phyloP scores from a whole-genome alignment of 2,113 vertebrate genomes.

The Paradisaea rubra region DNA sequence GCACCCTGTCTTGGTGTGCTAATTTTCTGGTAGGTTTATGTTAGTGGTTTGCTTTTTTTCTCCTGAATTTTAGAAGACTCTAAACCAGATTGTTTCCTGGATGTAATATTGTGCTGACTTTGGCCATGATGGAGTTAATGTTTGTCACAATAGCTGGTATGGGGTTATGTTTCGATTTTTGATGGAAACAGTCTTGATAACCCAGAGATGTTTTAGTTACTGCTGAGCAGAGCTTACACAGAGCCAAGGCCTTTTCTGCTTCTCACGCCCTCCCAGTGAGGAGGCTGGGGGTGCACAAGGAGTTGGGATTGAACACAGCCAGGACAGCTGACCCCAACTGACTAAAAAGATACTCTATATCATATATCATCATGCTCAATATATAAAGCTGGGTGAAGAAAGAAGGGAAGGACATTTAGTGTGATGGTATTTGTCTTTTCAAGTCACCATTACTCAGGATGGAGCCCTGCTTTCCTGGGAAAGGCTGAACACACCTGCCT shows the following conservation, averaged over 20 bases:
- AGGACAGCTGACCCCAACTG: not conserved
- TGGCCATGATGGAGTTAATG: fast-evolving
- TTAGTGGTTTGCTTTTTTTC: not conserved
- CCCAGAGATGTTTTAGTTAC: not conserved
- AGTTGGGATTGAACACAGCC: too few species aligned
- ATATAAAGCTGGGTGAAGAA: not conserved
- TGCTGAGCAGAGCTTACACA: not conserved
- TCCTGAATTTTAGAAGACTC: not conserved
- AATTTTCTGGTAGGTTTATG: not conserved
- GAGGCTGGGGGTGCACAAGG: not conserved
- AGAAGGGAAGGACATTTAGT: not conserved
- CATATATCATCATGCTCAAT: not conserved
- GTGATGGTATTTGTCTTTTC: not conserved
- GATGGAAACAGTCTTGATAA: not conserved
- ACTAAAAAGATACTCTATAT: not conserved
- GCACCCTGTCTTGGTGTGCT: not conserved
- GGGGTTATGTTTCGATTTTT: not conserved
- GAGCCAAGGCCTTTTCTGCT: not conserved
- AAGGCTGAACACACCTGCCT: not conserved
- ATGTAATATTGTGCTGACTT: not conserved
- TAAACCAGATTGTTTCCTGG: not conserved
- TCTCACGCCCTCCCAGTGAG: not conserved
- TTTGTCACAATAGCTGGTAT: not conserved
- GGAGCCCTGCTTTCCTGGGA: not conserved
- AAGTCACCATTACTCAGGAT: not conserved